Evolutionary conservation across 2,797 vertebrate genomes (phyloP), one percentile per base, ranked within the genome.

Genomic region (Eulemur rubriventer): DNA sequence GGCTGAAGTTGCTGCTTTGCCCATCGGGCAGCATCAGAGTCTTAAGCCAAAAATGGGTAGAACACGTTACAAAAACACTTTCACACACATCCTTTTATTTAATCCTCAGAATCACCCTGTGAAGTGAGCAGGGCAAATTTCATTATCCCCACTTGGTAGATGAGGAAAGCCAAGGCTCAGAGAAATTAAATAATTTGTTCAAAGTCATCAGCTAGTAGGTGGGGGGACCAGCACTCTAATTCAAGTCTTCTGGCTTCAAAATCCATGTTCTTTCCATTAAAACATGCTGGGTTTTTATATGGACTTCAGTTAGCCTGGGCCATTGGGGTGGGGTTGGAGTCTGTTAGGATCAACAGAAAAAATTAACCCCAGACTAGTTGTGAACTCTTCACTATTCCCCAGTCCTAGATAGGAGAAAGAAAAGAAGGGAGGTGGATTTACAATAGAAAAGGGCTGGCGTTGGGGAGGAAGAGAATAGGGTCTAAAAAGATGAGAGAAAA

Each of bases 211-310:
- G 50, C 28, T 89, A 65, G 17, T 80, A 61, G 18, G 14, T 59
- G 7, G 20, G 9, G 50, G 35, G 30, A 28, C 4, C 28, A 50
- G 26, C 33, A 41, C 48, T 38, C 33, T 96, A 94, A 90, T 80
- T 81, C 30, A 89, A 86, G 30, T 92, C 8, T 41, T 28, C 38
- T 65, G 16, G 75, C 28, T 95, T 93, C 73, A 94, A 95, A 81
- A 30, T 35, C 46, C 38, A 61, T 70, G 78, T 1, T 69, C 2
- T 76, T 91, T 55, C n/a, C 0, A 35, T 67, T 88, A 61, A 70
- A 82, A 94, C 26, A 76, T 26, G 65, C 28, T 63, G 13, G 16
- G 33, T 46, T 76, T 92, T 38, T 76, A 38, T 38, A 20, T 70
- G 22, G 30, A 63, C 72, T 65, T 84, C 30, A 83, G 24, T 46